These are phyloP conservation scores for Xylocampa areola DNA, from an alignment of 2,888 invertebrate genomes.

Conservation along the genomic window DNA sequence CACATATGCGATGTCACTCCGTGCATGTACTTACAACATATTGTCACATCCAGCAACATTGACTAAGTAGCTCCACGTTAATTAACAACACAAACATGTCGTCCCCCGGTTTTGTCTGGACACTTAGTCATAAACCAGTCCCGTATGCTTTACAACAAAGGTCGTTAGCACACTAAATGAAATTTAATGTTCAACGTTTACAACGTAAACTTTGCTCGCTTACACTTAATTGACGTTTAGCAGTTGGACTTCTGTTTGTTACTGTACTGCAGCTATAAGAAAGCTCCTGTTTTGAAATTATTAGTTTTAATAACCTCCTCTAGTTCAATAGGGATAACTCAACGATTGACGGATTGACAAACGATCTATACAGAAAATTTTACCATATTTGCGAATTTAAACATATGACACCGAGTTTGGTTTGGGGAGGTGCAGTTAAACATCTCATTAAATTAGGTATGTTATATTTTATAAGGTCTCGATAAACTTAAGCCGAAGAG, in stretches of 20 bases:
- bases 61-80: slow-evolving; percentile 58
- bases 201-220: slow-evolving; percentile 48
- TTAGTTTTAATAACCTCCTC: too few relatives aligned
- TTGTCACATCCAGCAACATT: slow-evolving; percentile 50
- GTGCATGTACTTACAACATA: too few relatives aligned
- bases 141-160: slow-evolving; percentile 64
- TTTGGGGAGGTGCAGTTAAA: too few relatives aligned
- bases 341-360: too few relatives aligned
- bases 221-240: slow-evolving; percentile 53
- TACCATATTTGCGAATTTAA: too few relatives aligned
- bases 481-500: too few relatives aligned
- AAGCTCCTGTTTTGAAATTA: slow-evolving; percentile 5
- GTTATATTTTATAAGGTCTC: too few relatives aligned
- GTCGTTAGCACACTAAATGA: slow-evolving; percentile 72
- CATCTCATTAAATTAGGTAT: too few relatives aligned
- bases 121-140: slow-evolving; percentile 66
- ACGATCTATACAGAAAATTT: too few relatives aligned
- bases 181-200: slow-evolving; percentile 70
- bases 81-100: slow-evolving; percentile 73
- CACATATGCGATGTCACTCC: too few relatives aligned
- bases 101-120: slow-evolving; percentile 57
- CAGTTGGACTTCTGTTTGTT: slow-evolving; percentile 19
- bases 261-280: slow-evolving; percentile 14
- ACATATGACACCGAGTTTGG: too few relatives aligned
- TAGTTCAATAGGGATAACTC: too few relatives aligned